Base-by-base conservation (phyloP, 2,797 vertebrate genomes). In the Telmatherina bonti region DNA sequence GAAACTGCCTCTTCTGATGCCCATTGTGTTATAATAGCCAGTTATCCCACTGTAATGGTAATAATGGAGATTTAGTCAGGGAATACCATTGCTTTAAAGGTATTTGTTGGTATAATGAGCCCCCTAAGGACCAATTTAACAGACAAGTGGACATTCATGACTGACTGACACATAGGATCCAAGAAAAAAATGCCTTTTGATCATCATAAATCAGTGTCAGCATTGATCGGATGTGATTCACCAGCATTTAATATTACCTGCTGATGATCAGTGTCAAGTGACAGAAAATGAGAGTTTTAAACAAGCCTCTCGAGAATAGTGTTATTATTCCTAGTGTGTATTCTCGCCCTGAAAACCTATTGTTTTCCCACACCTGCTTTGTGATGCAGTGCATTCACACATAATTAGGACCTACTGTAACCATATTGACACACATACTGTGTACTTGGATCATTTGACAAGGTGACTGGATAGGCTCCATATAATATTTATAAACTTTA, bases 21-120 rank as follows among this genome's bases (percentile, higher is more conserved):
- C 58, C 72, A 51, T 78, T 80, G 59, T 62, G 36, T 76, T 82
- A 62, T 76, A 76, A 82, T 74, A 81, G 79, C 66, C 49, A 65
- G 47, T 41, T 47, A 56, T 86, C 72, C 62, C 54, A 72, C 52
- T 72, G 81, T 69, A 70, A 75, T 83, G 36, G 67, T 75, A 35
- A 64, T 83, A 66, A 87, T 85, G 79, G 54, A 79, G 74, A 85
- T 90, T 85, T 86, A 89, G 82, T 77, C 76, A 30, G 72, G 55
- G 78, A 81, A 85, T 74, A 68, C 76, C 78, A 64, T 84, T 77
- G 52, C 82, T 87, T 72, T 85, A 85, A 74, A 49, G 85, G 76
- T 72, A 74, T 78, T 79, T 83, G 78, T 78, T 70, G 63, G 74
- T 36, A 35, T 90, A 89, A 91, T 84, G 74, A 91, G 72, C 35